A percentile compares a stretch with the other conserved stretches of the same genome.
Conservation (phyloP, 2,888 invertebrate genomes). For the Epistrophe grossulariae region DNA sequence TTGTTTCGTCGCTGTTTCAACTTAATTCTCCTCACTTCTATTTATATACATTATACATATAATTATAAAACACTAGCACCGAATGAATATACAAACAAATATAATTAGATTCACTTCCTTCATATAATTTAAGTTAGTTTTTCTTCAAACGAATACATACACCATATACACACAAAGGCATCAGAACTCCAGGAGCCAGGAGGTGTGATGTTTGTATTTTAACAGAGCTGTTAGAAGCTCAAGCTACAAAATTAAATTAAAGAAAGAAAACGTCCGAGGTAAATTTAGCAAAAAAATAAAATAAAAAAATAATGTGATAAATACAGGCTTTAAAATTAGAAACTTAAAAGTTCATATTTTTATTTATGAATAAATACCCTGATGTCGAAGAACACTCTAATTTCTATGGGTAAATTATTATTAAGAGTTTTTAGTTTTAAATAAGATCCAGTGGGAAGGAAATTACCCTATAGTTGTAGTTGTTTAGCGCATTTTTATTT, state of each 20-base stretch:
- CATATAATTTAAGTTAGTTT: not conserved
- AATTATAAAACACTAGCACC: constrained; percentile 12
- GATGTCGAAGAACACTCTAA: not conserved
- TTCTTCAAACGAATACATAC: not conserved
- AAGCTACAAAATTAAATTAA: not conserved
- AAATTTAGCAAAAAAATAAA: not conserved
- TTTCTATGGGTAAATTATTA: not conserved
- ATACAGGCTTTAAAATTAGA: not conserved
- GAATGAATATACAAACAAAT: constrained; percentile 1
- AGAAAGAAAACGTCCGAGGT: not conserved
- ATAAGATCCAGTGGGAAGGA: not conserved
- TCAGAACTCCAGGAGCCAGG: too few species aligned
- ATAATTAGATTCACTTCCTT: constrained; percentile 15
- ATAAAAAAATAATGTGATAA: not conserved
- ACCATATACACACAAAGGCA: not conserved
- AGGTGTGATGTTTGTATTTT: not conserved
- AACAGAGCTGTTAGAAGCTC: not conserved
- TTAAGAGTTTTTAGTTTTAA: not conserved
- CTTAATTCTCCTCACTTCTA: constrained; percentile 13
- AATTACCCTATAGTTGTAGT: not conserved
- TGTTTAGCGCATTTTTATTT: not conserved
- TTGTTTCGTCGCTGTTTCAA: constrained; percentile 6
- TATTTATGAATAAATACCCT: not conserved
- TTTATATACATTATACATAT: not conserved
- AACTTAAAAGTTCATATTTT: not conserved